A percentile compares a stretch with the other conserved stretches of the same genome.
Conservation (phyloP, 2,888 invertebrate genomes). For the Heliothis peltigera region DNA sequence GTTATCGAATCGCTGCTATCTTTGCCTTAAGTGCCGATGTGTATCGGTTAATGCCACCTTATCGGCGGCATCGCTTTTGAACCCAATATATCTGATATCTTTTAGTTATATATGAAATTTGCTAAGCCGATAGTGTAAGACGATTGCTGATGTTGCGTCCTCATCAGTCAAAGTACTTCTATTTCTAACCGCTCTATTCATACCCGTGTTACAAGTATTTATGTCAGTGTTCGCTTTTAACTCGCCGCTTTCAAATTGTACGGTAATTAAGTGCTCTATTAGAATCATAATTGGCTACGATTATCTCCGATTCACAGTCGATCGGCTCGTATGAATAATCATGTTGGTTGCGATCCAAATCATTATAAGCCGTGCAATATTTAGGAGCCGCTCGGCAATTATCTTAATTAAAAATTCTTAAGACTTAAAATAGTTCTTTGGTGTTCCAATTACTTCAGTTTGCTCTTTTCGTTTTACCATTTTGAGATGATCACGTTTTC, state of each 20-base stretch:
- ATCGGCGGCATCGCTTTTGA: slow-evolving; percentile 80
- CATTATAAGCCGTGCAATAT: slow-evolving; percentile 52
- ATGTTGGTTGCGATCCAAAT: slow-evolving; percentile 46
- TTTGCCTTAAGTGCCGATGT: slow-evolving; percentile 84
- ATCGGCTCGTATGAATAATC: slow-evolving; percentile 55
- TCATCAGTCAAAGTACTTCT: slow-evolving; percentile 13
- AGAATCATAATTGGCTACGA: slow-evolving; percentile 41
- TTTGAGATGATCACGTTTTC: slow-evolving; percentile 63
- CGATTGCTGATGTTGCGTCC: slow-evolving; percentile 47
- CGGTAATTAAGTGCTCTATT: slow-evolving; percentile 42
- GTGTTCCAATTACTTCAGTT: slow-evolving; percentile 2
- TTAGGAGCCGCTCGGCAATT: slow-evolving; percentile 34
- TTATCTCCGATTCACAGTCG: slow-evolving; percentile 34
- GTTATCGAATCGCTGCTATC: slow-evolving; percentile 79
- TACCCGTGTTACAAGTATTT: slow-evolving; percentile 9
- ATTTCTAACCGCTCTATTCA: slow-evolving; percentile 3
- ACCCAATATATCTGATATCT: slow-evolving; percentile 74
- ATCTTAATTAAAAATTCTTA: slow-evolving; percentile 53
- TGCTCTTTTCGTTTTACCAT: slow-evolving; percentile 12
- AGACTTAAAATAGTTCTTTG: slow-evolving; percentile 8
- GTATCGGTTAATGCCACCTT: slow-evolving; percentile 82
- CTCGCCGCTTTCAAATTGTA: slow-evolving; percentile 41
- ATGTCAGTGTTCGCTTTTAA: slow-evolving; percentile 30
- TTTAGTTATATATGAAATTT: slow-evolving; percentile 72
- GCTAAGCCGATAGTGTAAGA: slow-evolving; percentile 64